These are phyloP conservation scores for Phalangium opilio DNA, from an alignment of 2,888 invertebrate species.

Conservation along the genomic window DNA sequence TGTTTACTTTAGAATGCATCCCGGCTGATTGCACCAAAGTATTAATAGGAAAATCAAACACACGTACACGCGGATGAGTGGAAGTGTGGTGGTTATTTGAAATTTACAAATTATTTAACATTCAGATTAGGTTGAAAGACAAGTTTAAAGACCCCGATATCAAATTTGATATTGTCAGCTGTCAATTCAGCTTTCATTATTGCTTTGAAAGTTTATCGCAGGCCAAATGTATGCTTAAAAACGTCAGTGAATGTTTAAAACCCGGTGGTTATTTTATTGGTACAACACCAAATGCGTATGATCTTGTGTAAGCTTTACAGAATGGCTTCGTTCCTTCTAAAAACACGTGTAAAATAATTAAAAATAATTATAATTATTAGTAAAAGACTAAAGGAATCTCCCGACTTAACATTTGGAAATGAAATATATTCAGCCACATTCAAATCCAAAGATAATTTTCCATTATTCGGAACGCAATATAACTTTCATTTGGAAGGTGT, in stretches of 20 bases:
- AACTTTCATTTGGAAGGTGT: slow-evolving; percentile 89
- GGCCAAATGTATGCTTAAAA: slow-evolving; percentile 79
- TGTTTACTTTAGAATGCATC: slow-evolving; percentile 74
- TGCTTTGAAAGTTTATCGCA: slow-evolving; percentile 76
- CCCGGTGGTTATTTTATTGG: slow-evolving; percentile 92
- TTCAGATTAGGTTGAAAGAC: slow-evolving; percentile 27
- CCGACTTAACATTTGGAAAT: slow-evolving; percentile 32
- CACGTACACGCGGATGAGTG: no score
- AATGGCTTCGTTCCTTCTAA: neutral
- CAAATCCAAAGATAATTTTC: slow-evolving; percentile 33
- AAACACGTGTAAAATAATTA: neutral
- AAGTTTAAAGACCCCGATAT: slow-evolving; percentile 60
- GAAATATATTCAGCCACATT: slow-evolving; percentile 37
- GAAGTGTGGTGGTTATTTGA: neutral
- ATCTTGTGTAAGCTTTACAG: slow-evolving; percentile 51
- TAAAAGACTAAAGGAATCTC: slow-evolving; percentile 17
- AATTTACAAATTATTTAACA: neutral
- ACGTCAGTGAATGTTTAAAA: slow-evolving; percentile 74
- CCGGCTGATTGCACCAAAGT: slow-evolving; percentile 78
- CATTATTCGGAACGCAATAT: slow-evolving; percentile 89
- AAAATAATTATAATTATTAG: slow-evolving; percentile 15
- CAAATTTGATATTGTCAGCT: slow-evolving; percentile 76
- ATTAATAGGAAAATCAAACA: slow-evolving; percentile 3
- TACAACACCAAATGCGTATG: slow-evolving; percentile 84
- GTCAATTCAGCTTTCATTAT: slow-evolving; percentile 98